A percentile compares a stretch with the other conserved stretches of the same genome.
phyloP scores from a whole-genome alignment of 2,888 invertebrate species.

The Endomychus coccineus region DNA sequence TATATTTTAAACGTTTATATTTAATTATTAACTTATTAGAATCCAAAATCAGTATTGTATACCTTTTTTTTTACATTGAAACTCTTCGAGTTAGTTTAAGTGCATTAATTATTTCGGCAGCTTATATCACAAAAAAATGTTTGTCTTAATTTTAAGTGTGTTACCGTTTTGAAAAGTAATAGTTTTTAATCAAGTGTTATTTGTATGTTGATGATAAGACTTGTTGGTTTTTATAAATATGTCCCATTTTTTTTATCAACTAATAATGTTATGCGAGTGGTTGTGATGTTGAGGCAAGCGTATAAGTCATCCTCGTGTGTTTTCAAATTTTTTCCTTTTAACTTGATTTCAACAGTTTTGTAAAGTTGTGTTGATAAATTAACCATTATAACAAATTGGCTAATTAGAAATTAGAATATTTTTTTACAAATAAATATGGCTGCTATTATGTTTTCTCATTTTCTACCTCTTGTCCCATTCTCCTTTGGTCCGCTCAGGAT shows the following conservation, averaged over 20 bases:
- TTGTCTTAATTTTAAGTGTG: slow-evolving; percentile 21
- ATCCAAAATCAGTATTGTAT: slow-evolving; percentile 43
- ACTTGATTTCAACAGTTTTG: slow-evolving; percentile 23
- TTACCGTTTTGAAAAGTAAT: slow-evolving; percentile 18
- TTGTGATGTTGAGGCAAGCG: slow-evolving; percentile 26
- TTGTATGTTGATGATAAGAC: slow-evolving; percentile 5
- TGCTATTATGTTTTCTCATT: slow-evolving; percentile 34
- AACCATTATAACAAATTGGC: slow-evolving; percentile 48
- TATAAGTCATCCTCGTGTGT: slow-evolving; percentile 18
- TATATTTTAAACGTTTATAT: slow-evolving; percentile 18
- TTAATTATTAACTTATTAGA: slow-evolving; percentile 36
- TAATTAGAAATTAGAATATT: slow-evolving; percentile 63
- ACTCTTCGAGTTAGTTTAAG: slow-evolving; percentile 17
- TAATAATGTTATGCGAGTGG: slow-evolving; percentile 19
- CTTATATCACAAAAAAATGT: slow-evolving; percentile 17
- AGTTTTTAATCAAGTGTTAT: slow-evolving; percentile 3
- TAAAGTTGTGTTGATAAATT: slow-evolving; percentile 23
- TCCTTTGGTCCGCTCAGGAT: no score
- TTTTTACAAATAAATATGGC: slow-evolving; percentile 60
- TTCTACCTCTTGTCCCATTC: no score
- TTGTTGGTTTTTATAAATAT: slow-evolving; percentile 1
- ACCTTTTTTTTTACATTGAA: slow-evolving; percentile 34
- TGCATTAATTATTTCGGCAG: slow-evolving; percentile 15
- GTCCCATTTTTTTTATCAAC: slow-evolving; percentile 3
- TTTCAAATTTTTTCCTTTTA: slow-evolving; percentile 22